Base-by-base conservation (phyloP, 1,140 invertebrate species). In the Colletes latitarsis region DNA sequence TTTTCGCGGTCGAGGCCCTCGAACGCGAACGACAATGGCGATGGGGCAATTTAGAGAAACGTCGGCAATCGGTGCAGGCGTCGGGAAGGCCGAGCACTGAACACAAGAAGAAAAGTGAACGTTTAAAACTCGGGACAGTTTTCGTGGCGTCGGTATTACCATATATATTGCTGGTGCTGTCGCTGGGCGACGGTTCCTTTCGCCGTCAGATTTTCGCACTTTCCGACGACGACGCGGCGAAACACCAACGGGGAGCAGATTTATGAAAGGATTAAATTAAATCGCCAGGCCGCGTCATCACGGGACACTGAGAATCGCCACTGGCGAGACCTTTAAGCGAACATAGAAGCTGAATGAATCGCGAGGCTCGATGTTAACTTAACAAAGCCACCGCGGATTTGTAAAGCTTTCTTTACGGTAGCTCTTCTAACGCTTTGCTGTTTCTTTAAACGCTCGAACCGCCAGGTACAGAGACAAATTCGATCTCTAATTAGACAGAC, bases 11-110 rank as follows among this genome's bases (percentile, higher is more conserved):
- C 5, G 21, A 58, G 30, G 17, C 10, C 15, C 4, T 52, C 8
- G 30, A 2, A 30, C 55, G 4, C 17, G 17, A 43, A 66, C n/a
- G 17, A 71, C 49, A 73, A 83, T 60, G 64, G 17, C 53, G 21
- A 43, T 57, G 49, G 39, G 64, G 73, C 77, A 84, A 84, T 81
- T 84, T 69, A n/a, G 62, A 43, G 67, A 75, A 81, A 49, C 17
- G 62, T 53, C 62, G 62, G 19, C 57, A 58, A 58, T 64, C 62
- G 64, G 58, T 6, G 14, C 21, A 55, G 12, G 53, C 70, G 52
- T 46, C 76, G 62, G 62, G 84, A 84, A 72, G 52, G 46, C 67
- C 19, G 43, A 4, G 46, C 73, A 60, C 21, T 2, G 52, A 14
- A 46, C 39, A 49, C 64, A 62, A 68, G 74, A 46, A 39, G 49